Base-by-base conservation (phyloP, 2,797 vertebrate species). In the Potorous gilbertii region DNA sequence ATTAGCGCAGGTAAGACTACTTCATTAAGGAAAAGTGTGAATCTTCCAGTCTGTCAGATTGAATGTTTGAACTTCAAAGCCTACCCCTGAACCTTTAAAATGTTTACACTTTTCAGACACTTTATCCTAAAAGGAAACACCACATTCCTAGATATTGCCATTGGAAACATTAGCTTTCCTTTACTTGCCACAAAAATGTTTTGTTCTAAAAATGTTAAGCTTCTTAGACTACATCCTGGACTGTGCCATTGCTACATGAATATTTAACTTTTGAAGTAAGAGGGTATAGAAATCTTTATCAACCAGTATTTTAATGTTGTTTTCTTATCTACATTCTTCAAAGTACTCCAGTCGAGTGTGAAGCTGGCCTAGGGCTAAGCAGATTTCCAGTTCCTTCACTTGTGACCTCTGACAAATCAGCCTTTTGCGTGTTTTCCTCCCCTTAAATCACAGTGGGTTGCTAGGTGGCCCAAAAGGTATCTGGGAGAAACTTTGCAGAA, bases 131-230 rank as follows among this genome's bases (percentile, higher is more conserved):
- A 40, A 12, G 0, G 11, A 54, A 0, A 14, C 8, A 3, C 1
- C 0, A 27, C 2, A 0, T 8, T 29, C 59, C 14, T 21, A 0
- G 14, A 5, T 31, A 13, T 12, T 12, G 1, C 50, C 0, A 11
- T 34, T 55, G 29, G 56, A 46, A 56, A 5, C 40, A 24, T 31
- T 34, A 3, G 59, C 54, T 24, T 62, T 5, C n/a, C 1, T 5
- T n/a, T 87, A 46, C 34, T n/a, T 10, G 8, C 3, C 0, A 4
- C 0, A 4, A n/a, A 8, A 3, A 1, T 3, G 29, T 55, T 93
- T n/a, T 31, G 34, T 55, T 55, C 95, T 56, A 11, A 50, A 54
- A 54, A 52, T 3, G 31, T 50, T 1, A 1, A n/a, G 0, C 91
- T 14, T 54, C 27, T 31, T 9, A 8, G 1, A 12, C 56, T 12